Base-by-base conservation (phyloP, 2,888 invertebrate species). In the Eupithecia pulchellata region DNA sequence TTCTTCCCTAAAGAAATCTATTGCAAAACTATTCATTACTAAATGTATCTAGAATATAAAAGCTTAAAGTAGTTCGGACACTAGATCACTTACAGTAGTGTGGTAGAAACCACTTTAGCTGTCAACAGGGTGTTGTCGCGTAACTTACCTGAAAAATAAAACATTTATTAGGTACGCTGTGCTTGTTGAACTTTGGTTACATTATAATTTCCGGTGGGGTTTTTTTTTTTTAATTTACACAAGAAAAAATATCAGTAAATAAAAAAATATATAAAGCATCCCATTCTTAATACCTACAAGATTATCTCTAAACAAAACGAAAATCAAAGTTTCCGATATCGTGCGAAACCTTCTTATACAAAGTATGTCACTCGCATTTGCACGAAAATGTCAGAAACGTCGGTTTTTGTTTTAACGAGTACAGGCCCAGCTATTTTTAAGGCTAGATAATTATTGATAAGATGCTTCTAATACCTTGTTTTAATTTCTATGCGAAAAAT, bases 111-210 rank as follows among this genome's bases (percentile, higher is more conserved):
- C 13, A 42, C 25, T 13, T 25, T 13, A 52, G 52, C 11, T 52
- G 52, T 52, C 13, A 11, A 47, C 3, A 20, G 47, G 20, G 20
- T 25, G 47, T 4, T 9, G 20, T 25, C 1, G 13, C 25, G 52
- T 25, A 25, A 57, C 57, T 57, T 57, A 57, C 57, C 57, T 57
- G 57, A 14, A 57, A 57, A 27, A 3, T n/a, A 57, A 57, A 57
- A 57, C 3, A 4, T 17, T 14, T 47, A 20, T 47, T 47, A 20
- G 42, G 20, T n/a, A 2, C 20, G 20, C 20, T 47, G 20, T 20
- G 9, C 20, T 47, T 20, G 14, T 47, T 42, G n/a, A 42, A n/a
- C 1, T 42, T 42, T 5, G n/a, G 39, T 42, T 42, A 6, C 1
- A 42, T n/a, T 42, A n/a, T n/a, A n/a, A n/a, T n/a, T n/a, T n/a